Evolutionary conservation across 2,888 invertebrate species (phyloP).

Genomic region (Agapetus fuscipes): DNA sequence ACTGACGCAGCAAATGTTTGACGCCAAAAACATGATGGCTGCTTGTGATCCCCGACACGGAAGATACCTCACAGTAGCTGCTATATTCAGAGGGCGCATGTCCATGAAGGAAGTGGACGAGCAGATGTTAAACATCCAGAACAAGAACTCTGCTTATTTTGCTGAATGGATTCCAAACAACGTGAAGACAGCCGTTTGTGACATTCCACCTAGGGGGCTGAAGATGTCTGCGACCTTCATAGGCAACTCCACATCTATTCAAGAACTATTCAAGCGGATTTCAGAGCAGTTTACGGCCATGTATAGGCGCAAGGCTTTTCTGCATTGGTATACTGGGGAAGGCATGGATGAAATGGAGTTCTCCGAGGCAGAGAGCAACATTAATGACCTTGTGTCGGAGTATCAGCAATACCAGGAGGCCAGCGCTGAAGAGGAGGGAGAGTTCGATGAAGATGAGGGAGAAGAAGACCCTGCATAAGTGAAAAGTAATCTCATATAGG

Average conservation of each 20-base stretch:
- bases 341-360: conserved; percentile 97
- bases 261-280: no score
- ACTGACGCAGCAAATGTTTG: no score
- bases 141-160: conserved; percentile 70
- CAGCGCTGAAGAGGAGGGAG: no score
- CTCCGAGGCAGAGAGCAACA: conserved; percentile 91
- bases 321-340: no score
- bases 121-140: no score
- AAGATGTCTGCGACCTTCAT: conserved; percentile 94
- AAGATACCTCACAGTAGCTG: no score
- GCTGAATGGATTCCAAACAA: conserved; percentile 78
- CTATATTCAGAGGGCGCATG: conserved; percentile 84
- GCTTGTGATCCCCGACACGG: conserved; percentile 89
- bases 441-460: conserved; percentile 66
- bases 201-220: conserved; percentile 80
- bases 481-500: no score
- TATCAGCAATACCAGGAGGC: conserved; percentile 93
- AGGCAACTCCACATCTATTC: conserved; percentile 88
- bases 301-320: conserved; percentile 94
- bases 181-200: no score
- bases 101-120: conserved; percentile 91
- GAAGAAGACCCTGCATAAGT: no score
- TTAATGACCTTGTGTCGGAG: conserved; percentile 89
- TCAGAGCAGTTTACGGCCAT: conserved; percentile 90
- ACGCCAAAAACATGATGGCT: no score